Evolutionary conservation across 1,140 invertebrate genomes (phyloP).

Genomic region (Agrilus planipennis): DNA sequence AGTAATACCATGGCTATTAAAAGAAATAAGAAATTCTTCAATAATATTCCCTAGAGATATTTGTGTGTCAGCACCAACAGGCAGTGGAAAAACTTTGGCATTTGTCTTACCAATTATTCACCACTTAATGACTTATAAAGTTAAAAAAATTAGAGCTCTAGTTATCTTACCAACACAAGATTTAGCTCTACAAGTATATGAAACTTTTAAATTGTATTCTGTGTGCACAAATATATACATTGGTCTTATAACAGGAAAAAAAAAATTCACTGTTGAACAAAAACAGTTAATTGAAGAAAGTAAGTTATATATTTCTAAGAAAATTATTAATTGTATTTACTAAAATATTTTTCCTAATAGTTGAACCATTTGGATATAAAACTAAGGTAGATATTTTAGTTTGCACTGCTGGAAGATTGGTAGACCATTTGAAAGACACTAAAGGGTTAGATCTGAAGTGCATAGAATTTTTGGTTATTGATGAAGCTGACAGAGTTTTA

Average conservation of each 20-base stretch:
- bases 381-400: slow-evolving; percentile 79
- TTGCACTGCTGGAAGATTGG: slow-evolving; percentile 82
- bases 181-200: slow-evolving; percentile 77
- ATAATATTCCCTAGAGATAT: slow-evolving; percentile 68
- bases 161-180: slow-evolving; percentile 87
- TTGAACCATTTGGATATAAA: slow-evolving; percentile 25
- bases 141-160: slow-evolving; percentile 62
- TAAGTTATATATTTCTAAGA: too few relatives aligned
- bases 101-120: slow-evolving; percentile 91
- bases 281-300: slow-evolving; percentile 56
- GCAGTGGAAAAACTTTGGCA: slow-evolving; percentile 93
- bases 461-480: slow-evolving; percentile 80
- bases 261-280: slow-evolving; percentile 64
- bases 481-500: slow-evolving; percentile 92
- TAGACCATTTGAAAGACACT: slow-evolving; percentile 84
- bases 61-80: slow-evolving; percentile 95
- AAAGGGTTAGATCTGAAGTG: slow-evolving; percentile 70
- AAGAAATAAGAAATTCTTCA: slow-evolving; percentile 43
- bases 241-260: slow-evolving; percentile 58
- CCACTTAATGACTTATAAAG: slow-evolving; percentile 39
- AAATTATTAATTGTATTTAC: neutral
- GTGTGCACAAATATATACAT: slow-evolving; percentile 60
- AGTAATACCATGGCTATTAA: slow-evolving; percentile 71
- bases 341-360: slow-evolving; percentile 10
- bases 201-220: slow-evolving; percentile 67